phyloP scores from a whole-genome alignment of 2,888 invertebrate species.

The Merodon equestris region DNA sequence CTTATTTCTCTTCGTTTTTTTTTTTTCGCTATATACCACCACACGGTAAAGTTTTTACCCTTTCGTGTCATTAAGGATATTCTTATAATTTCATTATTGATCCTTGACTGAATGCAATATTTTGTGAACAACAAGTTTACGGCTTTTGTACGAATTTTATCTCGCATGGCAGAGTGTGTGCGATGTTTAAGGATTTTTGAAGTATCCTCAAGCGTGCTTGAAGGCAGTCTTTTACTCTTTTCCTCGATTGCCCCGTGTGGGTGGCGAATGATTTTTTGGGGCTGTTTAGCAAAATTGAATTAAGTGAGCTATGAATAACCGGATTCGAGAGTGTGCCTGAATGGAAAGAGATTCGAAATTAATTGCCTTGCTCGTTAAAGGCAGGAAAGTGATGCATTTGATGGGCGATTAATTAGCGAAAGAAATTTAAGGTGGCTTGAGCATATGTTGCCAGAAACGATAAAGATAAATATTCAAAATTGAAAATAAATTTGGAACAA shows the following conservation, averaged over 20 bases:
- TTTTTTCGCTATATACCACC: slow-evolving; percentile 6
- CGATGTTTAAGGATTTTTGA: slow-evolving; percentile 2
- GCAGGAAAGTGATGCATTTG: slow-evolving; percentile 14
- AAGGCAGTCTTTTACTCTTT: slow-evolving; percentile 1
- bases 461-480: too few species aligned
- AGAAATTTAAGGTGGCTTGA: too few species aligned
- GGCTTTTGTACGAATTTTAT: not conserved
- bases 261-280: slow-evolving; percentile 13
- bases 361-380: slow-evolving; percentile 39
- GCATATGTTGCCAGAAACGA: too few species aligned
- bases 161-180: not conserved
- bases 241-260: not conserved
- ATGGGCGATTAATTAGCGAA: slow-evolving; percentile 23
- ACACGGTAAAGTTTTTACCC: slow-evolving; percentile 27
- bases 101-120: slow-evolving; percentile 58
- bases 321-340: slow-evolving; percentile 30
- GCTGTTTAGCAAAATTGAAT: slow-evolving; percentile 28
- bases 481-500: too few species aligned
- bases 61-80: slow-evolving; percentile 47
- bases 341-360: slow-evolving; percentile 29
- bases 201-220: slow-evolving; percentile 13
- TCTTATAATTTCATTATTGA: slow-evolving; percentile 61
- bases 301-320: slow-evolving; percentile 42
- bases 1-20: not conserved
- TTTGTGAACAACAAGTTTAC: slow-evolving; percentile 53